A percentile compares a stretch with the other conserved stretches of the same genome.
Conservation (phyloP, 2,797 vertebrate species). For the Streptopelia turtur region DNA sequence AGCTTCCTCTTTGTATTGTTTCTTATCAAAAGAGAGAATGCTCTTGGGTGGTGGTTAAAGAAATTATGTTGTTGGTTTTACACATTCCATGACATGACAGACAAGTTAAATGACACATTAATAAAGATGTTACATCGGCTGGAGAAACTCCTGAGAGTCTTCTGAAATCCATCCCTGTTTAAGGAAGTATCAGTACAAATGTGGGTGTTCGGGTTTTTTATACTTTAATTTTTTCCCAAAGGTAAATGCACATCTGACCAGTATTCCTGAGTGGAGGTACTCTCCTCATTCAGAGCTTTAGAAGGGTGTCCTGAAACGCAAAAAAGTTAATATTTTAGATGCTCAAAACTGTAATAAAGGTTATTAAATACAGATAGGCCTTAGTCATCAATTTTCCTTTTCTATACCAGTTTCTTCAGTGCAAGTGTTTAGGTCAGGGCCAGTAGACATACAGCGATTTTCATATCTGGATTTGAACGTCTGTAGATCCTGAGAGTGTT, state of each 20-base stretch:
- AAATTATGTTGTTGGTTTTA: background rate
- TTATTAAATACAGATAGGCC: background rate
- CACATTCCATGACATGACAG: background rate
- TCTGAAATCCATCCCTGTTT: background rate
- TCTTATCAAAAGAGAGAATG: background rate
- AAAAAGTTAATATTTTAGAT: background rate
- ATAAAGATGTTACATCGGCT: background rate
- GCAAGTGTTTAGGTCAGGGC: background rate
- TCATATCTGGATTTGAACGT: background rate
- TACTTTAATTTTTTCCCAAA: background rate
- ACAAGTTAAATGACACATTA: background rate
- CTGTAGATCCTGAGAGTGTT: background rate
- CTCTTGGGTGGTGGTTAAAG: background rate
- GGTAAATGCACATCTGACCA: background rate
- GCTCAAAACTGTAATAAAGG: background rate
- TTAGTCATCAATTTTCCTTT: background rate
- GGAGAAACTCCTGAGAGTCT: background rate
- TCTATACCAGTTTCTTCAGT: background rate
- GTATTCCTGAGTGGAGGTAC: background rate
- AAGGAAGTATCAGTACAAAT: background rate
- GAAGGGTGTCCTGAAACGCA: background rate
- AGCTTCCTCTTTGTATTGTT: background rate
- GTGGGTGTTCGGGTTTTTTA: fast-evolving
- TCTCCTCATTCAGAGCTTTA: background rate
- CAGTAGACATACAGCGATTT: background rate